Conservation (phyloP, 2,113 vertebrate species). For the Vanacampus margaritifer region DNA sequence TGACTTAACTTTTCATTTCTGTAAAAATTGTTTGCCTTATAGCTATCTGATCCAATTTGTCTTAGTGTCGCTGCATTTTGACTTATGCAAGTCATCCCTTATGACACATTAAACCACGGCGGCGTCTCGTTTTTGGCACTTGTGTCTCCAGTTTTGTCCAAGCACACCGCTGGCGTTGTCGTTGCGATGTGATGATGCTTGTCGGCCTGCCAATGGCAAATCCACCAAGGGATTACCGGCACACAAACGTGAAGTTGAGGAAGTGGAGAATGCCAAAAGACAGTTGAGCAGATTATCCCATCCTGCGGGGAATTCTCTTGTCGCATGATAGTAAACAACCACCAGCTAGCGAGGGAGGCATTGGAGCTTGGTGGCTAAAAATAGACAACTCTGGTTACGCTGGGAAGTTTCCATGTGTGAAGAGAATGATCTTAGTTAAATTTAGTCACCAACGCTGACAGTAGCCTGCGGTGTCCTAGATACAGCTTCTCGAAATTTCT, state of each 20-base stretch:
- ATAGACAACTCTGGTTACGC: neutral
- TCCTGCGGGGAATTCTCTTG: neutral
- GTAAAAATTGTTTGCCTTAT: too few relatives aligned
- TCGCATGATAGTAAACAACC: neutral
- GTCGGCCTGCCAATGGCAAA: conserved; percentile 32
- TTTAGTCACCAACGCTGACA: conserved; percentile 1
- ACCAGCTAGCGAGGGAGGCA: neutral
- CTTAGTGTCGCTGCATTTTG: too few relatives aligned
- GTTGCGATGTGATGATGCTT: conserved; percentile 34
- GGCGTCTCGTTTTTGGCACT: conserved; percentile 26
- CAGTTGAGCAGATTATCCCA: conserved; percentile 4
- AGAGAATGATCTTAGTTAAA: conserved; percentile 10
- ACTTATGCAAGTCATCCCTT: neutral
- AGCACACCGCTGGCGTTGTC: neutral
- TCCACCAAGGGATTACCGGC: conserved; percentile 30
- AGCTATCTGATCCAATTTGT: too few relatives aligned
- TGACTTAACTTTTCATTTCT: too few relatives aligned
- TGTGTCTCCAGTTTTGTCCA: neutral
- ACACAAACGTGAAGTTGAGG: conserved; percentile 5
- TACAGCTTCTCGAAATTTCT: conserved; percentile 2
- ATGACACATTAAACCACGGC: conserved; percentile 7
- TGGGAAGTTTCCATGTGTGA: conserved; percentile 10
- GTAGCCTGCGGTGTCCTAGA: neutral
- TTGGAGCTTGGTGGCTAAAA: neutral
- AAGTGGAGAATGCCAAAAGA: conserved; percentile 2